Evolutionary conservation across 2,888 invertebrate genomes (phyloP), one percentile per base, ranked within the genome.

Genomic region (Micoletzkya japonica): DNA sequence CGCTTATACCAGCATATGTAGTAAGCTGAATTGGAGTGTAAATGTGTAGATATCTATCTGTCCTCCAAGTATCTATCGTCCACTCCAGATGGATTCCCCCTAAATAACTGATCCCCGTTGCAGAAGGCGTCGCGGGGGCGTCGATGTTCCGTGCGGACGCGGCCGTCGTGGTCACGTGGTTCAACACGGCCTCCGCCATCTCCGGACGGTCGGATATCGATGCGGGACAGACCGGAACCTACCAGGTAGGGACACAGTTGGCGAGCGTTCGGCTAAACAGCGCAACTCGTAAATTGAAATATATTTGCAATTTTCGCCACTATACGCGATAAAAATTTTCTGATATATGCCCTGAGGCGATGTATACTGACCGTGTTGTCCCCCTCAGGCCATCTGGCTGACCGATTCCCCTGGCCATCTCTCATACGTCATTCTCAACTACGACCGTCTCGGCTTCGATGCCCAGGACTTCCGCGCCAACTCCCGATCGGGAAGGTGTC

Each of bases 401-500:
- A 87, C 97, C 67, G 93, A 92, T 0, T 94, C 95, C 0, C 94
- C 95, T 86, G 95, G 94, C 88, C 92, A 93, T 2, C 91, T 92
- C 84, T 94, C 95, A 0, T 98, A 95, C 86, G 93, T 91, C 0
- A 93, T 98, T 69, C 94, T 93, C 87, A 97, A 97, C 88, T 98
- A 97, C 86, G 90, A 91, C 67, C 90, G 92, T 76, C 90, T 97
- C 73, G 91, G 91, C 82, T 96, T 95, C 94, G 94, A 94, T 72
- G 92, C 93, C 6, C 78, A 81, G 70, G 85, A 85, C 70, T 79
- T 85, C 73, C 73, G 81, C 30, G 78, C 77, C 64, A 84, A 85
- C 72, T 81, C 81, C 17, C 60, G 82, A 44, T 76, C 74, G 28
- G 86, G 84, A 72, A 73, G 85, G 49, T 85, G 85, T 68, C 57